A percentile compares a stretch with the other conserved stretches of the same genome.
phyloP scores from a whole-genome alignment of 2,888 invertebrate species.

The Chymomyza caudatula region DNA sequence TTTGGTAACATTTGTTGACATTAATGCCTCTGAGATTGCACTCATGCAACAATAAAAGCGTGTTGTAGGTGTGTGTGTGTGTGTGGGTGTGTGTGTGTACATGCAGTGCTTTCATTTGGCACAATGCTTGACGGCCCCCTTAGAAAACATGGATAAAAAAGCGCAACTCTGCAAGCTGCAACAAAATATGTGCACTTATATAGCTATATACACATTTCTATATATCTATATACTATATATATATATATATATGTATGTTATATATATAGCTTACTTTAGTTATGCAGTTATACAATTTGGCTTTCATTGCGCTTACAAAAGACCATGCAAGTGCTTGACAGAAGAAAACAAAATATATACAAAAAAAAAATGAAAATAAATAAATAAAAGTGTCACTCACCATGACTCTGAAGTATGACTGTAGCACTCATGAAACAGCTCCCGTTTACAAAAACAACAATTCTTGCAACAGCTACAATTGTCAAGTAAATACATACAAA shows the following conservation, averaged over 20 bases:
- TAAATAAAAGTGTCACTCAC: slow-evolving; percentile 51
- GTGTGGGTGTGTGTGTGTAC: not conserved
- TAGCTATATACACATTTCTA: not conserved
- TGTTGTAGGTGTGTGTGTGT: no score
- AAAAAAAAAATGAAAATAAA: slow-evolving; percentile 44
- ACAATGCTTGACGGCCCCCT: not conserved
- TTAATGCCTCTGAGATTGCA: slow-evolving; percentile 49
- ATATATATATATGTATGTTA: not conserved
- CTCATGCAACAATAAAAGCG: not conserved
- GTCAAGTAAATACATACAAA: slow-evolving; percentile 37
- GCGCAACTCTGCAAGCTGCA: slow-evolving; percentile 38
- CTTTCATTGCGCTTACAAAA: slow-evolving; percentile 2
- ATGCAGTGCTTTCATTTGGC: not conserved
- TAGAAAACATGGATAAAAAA: slow-evolving; percentile 24
- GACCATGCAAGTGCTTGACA: slow-evolving; percentile 23
- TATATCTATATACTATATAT: not conserved
- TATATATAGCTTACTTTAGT: not conserved
- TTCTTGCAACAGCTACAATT: slow-evolving; percentile 24
- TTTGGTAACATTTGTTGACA: slow-evolving; percentile 54
- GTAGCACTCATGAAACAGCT: slow-evolving; percentile 6
- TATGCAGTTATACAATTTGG: not conserved
- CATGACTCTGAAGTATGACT: slow-evolving; percentile 52
- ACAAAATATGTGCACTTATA: slow-evolving; percentile 23
- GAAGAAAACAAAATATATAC: slow-evolving; percentile 26
- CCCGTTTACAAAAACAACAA: slow-evolving; percentile 11